A percentile compares a stretch with the other conserved stretches of the same genome.
Conservation (phyloP, 1,140 invertebrate genomes). For the Yoshiicerus persimilis region DNA sequence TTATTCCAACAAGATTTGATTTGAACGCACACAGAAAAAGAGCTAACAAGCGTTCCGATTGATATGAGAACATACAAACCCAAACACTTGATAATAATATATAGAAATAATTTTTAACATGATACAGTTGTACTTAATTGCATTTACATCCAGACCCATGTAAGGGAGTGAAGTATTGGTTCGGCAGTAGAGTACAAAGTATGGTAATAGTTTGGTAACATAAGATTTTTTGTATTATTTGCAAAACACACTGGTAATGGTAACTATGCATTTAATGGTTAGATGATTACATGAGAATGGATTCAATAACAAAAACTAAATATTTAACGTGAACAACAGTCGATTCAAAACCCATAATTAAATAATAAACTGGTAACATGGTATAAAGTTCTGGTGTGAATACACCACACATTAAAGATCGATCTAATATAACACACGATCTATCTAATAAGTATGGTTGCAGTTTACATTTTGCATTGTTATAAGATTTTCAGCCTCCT, state of each 20-base stretch:
- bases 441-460: neutral
- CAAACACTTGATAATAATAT: neutral
- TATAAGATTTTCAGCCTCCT: neutral
- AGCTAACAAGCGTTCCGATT: too few relatives aligned
- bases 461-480: neutral
- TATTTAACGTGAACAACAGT: neutral
- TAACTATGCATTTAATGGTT: neutral
- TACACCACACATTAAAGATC: neutral
- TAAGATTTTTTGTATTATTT: neutral
- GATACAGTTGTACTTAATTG: neutral
- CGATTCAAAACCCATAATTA: neutral
- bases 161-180: neutral
- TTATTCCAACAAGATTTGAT: neutral
- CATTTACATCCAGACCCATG: neutral
- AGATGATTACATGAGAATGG: neutral
- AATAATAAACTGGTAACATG: neutral
- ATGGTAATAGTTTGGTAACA: neutral
- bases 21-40: neutral
- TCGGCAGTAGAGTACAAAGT: neutral
- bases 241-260: neutral
- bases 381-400: neutral
- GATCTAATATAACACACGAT: too few relatives aligned
- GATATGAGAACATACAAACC: neutral
- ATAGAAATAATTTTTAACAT: neutral
- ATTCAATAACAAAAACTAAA: neutral